Evolutionary conservation across 2,888 invertebrate genomes (phyloP).

Genomic region (Galerucella nymphaeae): DNA sequence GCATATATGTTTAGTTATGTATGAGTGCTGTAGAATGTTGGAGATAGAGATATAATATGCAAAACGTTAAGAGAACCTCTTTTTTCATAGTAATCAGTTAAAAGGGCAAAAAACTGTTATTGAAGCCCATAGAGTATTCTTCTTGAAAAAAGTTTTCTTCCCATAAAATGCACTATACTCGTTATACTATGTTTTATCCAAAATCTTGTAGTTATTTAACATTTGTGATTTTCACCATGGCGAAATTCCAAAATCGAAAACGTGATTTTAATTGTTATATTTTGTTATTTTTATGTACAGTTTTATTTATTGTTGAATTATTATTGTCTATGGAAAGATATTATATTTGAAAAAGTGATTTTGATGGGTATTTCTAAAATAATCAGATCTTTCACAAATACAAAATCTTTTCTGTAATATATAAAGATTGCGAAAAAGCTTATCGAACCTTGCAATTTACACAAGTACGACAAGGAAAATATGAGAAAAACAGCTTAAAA

Average conservation of each 20-base stretch:
- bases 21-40: no score
- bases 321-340: slow-evolving; percentile 16
- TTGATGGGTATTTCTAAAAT: no score
- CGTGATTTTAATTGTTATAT: slow-evolving; percentile 42
- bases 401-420: neutral
- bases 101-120: no score
- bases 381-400: neutral
- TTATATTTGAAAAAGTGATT: slow-evolving; percentile 9
- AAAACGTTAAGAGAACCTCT: no score
- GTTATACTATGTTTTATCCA: neutral
- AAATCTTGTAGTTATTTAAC: slow-evolving; percentile 25
- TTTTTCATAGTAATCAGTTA: no score
- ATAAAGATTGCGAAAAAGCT: no score
- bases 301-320: slow-evolving; percentile 43
- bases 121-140: no score
- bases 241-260: slow-evolving; percentile 41
- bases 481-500: no score
- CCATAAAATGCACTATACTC: neutral
- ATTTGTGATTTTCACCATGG: slow-evolving; percentile 42
- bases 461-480: no score
- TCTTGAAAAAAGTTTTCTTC: neutral
- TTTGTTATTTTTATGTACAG: slow-evolving; percentile 44
- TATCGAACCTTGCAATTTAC: no score
- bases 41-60: no score
- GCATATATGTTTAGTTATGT: no score